A percentile compares a stretch with the other conserved stretches of the same genome.
phyloP scores from a whole-genome alignment of 2,113 vertebrate species.

The Sebastes fasciatus region DNA sequence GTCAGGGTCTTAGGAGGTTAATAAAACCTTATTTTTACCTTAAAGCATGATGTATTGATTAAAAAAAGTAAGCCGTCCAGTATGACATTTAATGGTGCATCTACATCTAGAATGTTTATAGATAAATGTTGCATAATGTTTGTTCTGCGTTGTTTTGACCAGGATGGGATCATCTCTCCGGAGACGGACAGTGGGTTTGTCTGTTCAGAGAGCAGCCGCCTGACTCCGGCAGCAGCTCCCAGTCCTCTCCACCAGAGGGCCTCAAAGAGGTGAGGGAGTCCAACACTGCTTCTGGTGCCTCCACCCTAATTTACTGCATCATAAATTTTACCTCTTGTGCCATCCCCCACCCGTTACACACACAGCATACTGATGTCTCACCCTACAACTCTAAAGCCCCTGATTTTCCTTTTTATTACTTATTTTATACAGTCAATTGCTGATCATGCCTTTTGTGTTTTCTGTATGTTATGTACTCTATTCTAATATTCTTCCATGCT shows the following conservation, averaged over 20 bases:
- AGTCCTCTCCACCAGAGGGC: slow-evolving; percentile 82
- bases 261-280: slow-evolving; percentile 77
- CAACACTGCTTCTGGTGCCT: not conserved
- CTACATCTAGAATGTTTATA: not conserved
- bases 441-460: not conserved
- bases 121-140: not conserved
- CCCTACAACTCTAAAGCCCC: not conserved
- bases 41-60: too few relatives aligned
- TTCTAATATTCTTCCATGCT: not conserved
- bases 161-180: slow-evolving; percentile 92
- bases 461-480: not conserved
- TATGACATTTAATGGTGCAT: not conserved
- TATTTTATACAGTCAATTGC: not conserved
- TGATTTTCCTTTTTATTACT: not conserved
- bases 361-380: not conserved
- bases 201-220: slow-evolving; percentile 90
- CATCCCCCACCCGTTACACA: not conserved
- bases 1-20: too few relatives aligned
- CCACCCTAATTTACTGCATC: slow-evolving; percentile 6
- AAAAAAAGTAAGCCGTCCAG: not conserved
- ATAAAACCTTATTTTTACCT: too few relatives aligned
- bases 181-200: slow-evolving; percentile 96
- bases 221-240: slow-evolving; percentile 82
- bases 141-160: slow-evolving; percentile 27
- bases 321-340: slow-evolving; percentile 14